Base-by-base conservation (phyloP, 2,113 vertebrate species). In the Empidonax alnorum region DNA sequence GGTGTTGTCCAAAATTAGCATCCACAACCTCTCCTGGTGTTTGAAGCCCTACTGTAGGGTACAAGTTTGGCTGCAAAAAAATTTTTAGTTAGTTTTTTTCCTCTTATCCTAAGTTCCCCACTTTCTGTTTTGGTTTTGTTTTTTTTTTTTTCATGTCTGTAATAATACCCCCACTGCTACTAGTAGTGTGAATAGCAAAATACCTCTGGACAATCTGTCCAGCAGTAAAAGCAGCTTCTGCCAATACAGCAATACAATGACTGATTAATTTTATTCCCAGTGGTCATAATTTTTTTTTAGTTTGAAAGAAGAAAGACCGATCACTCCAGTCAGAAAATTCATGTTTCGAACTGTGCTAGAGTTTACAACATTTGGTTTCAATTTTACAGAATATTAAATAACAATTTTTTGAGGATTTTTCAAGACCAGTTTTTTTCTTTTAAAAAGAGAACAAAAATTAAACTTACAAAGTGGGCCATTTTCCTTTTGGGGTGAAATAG, bases 1-100 rank as follows among this genome's bases (percentile, higher is more conserved):
- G 99, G 95, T 99, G 99, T 89, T 99, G 99, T 82, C 99, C 99
- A 91, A 99, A 99, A 98, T 99, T 99, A 47, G 99, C 99, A 53
- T 99, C 99, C 78, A 99, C 99, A 50, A 99, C 99, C 97, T 99
- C 99, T 96, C 99, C 99, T 7, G 99, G 99, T 41, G 99, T 99
- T 96, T 99, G 99, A 53, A 99, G 99, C 74, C 99, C 99, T 98
- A 99, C 99, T 25, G 99, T 99, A 59, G 99, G 99, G 96, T 99
- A 99, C 96, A 99, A 97, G 97, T 99, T 99, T 61, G 99, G 99
- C 99, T 99, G 98, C 78, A 98, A 96, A 77, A 97, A 68, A 97
- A 69, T 44, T 91, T 83, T 77, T 52, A 78, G 71, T 96, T 91
- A 97, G 88, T 88, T 89, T 95, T 92, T 93, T 68, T 35, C 37